Evolutionary conservation across 1,140 invertebrate species (phyloP), one percentile per base, ranked within the genome.

Genomic region (Pseudomyrmex cubaensis): DNA sequence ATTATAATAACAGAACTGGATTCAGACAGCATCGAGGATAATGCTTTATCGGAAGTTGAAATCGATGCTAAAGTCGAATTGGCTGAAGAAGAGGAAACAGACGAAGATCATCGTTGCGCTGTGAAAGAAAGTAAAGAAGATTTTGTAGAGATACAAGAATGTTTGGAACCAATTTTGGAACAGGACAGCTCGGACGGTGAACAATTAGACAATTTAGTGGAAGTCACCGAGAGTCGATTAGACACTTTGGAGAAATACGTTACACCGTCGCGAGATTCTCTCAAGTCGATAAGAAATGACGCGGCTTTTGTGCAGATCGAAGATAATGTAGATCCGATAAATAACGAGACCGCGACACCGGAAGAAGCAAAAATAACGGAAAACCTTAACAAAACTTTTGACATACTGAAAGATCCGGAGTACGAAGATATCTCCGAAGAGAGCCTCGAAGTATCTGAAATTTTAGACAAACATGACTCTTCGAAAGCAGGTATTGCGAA

Each of bases 341-440:
- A 20, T 35, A 5, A 44, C 22, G 48, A 83, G 62, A n/a, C 7
- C 13, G 25, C 20, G 8, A 72, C 59, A 83, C 20, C 48, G 1
- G 44, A 72, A 56, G 72, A 73, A 13, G 46, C 44, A n/a, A 48
- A 35, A 35, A 5, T 59, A 17, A 62, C 9, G 2, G 74, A 85
- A 17, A 56, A 72, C 9, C 7, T 76, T 7, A 86, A 91, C 15
- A 90, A 90, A 69, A 86, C 86, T 4, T 86, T 89, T 10, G 90
- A 92, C 17, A 69, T 92, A 20, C 61, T 93, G 50, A 90, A 88
- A 46, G 93, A 94, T 84, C 90, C 93, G 4, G 93, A 94, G n/a
- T 94, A 94, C 50, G 93, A 94, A 50, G 93, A 94, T 76, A 94
- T 94, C 44, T 94, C 94, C 1, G 93, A 94, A 48, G 94, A 94